Evolutionary conservation across 2,797 vertebrate species (phyloP).

Genomic region (Hypotaenidia philippensis): DNA sequence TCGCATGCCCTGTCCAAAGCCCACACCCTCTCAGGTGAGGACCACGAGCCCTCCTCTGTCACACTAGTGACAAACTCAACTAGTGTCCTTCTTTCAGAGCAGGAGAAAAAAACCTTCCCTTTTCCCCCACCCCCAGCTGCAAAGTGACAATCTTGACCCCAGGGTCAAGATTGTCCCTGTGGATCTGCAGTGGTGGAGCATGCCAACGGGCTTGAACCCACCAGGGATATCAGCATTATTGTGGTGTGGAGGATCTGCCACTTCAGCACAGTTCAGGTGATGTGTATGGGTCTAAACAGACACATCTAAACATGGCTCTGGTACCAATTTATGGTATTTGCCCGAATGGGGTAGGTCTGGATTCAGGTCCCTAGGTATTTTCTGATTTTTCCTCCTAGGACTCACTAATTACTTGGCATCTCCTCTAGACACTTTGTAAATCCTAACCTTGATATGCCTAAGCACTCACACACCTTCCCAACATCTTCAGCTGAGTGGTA

Average conservation of each 20-base stretch:
- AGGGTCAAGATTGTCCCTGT: accelerated
- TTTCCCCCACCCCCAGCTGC: not conserved
- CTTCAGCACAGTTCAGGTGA: not conserved
- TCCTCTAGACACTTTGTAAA: not conserved
- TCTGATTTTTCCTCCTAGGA: not conserved
- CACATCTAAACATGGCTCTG: not conserved
- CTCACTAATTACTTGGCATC: not conserved
- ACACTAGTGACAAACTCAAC: not conserved
- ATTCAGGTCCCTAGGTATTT: not conserved
- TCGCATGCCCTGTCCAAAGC: accelerated
- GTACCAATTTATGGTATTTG: not conserved
- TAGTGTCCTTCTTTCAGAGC: not conserved
- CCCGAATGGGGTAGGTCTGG: not conserved
- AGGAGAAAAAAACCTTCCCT: not conserved
- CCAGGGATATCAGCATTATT: not conserved
- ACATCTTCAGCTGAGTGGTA: not conserved
- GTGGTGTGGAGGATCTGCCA: accelerated
- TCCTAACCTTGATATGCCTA: not conserved
- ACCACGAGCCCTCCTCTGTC: accelerated
- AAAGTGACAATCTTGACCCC: accelerated
- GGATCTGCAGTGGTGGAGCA: accelerated
- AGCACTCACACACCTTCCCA: not conserved
- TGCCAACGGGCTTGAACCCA: not conserved
- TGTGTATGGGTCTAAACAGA: not conserved
- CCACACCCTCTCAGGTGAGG: not conserved